Percentiles rank a stretch among this genome's conserved stretches.
Evolutionary conservation across 2,113 vertebrate species (phyloP).

Genomic region (Diglossa brunneiventris): DNA sequence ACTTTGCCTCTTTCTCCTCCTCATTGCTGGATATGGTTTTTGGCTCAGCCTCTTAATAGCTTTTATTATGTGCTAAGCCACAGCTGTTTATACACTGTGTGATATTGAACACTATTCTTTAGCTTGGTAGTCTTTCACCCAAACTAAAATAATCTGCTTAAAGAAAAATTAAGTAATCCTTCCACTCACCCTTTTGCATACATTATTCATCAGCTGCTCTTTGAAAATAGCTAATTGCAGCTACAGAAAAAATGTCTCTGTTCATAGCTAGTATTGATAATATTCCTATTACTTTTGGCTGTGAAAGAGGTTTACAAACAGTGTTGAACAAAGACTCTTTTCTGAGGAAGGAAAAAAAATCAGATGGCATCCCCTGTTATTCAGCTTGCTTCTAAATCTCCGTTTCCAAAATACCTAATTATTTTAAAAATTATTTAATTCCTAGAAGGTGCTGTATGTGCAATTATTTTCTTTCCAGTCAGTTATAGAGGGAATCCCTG

Average conservation of each 20-base stretch:
- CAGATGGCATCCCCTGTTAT: background rate
- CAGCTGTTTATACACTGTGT: conserved; percentile 49
- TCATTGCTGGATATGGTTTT: conserved; percentile 37
- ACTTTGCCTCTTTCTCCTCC: background rate
- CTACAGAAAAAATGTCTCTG: conserved; percentile 39
- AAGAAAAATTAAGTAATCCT: conserved; percentile 41
- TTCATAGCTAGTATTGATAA: conserved; percentile 53
- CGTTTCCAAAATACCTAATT: background rate
- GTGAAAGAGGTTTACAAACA: background rate
- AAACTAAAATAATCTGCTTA: conserved; percentile 48
- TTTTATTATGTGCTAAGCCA: conserved; percentile 33
- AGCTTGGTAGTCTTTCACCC: conserved; percentile 32
- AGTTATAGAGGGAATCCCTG: background rate
- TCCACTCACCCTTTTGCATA: background rate
- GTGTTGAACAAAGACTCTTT: background rate
- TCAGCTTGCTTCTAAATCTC: background rate
- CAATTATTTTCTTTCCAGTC: background rate
- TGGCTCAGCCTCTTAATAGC: conserved; percentile 36
- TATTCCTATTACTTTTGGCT: conserved; percentile 19
- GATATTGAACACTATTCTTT: conserved; percentile 45
- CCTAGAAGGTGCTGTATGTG: background rate
- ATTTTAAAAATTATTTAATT: background rate
- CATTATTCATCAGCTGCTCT: conserved; percentile 51
- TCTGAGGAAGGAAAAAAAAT: background rate
- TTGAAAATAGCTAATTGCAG: conserved; percentile 58